Evolutionary conservation across 2,888 invertebrate species (phyloP), one percentile per base, ranked within the genome.

Genomic region (Hartigia nigra): DNA sequence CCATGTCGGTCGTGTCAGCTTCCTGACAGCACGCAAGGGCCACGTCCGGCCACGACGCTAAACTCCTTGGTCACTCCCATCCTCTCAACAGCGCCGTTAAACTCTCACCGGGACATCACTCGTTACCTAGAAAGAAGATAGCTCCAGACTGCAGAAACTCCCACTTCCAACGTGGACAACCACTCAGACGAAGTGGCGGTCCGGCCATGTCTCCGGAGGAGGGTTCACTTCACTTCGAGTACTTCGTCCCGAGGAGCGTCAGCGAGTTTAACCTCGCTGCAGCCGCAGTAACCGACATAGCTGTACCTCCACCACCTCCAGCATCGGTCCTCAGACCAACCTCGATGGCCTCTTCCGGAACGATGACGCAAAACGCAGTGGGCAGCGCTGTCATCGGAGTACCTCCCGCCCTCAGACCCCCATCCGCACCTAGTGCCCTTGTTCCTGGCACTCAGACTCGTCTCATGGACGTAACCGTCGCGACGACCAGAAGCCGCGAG

Each of bases 201-300:
- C 55, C 55, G 55, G 55, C 77, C 75, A 85, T 87, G 37, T 89
- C 89, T 36, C 89, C 89, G 31, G 78, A 78, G 75, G 76, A 74
- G 75, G 74, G 36, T 76, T 37, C 83, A 14, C 70, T 87, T 37
- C 88, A 88, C 78, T 90, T 96, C 79, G 97, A 97, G 89, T 97
- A 97, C 91, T 97, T 96, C 90, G 96, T 97, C 82, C 97, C 97
- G 81, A 93, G 97, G 80, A 96, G 96, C 91, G 94, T 96, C 79
- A 96, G 96, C 91, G 97, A 96, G 90, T 97, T 97, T 88, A 96
- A 97, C 90, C 91, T 97, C 79, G 94, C 95, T 0, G 90, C 90
- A 0, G 95, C 96, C 70, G 89, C 92, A 0, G 94, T 95, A 12
- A 93, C 94, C 76, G 94, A 95, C 86, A 92, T 93, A 78, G 92